Evolutionary conservation across 2,888 invertebrate genomes (phyloP).

Genomic region (Limnephilus auricula): DNA sequence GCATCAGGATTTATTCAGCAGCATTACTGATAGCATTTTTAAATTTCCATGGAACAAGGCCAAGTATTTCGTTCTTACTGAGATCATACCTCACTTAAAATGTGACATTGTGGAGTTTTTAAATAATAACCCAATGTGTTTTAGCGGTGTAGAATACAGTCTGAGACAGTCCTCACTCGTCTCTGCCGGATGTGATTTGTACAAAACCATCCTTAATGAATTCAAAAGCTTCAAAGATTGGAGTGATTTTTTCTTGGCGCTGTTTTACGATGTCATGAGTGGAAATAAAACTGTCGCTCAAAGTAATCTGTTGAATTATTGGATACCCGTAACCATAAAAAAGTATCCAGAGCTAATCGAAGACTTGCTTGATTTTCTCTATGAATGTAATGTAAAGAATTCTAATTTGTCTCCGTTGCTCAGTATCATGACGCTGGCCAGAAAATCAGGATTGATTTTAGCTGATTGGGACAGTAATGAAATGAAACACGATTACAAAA

Average conservation of each 20-base stretch:
- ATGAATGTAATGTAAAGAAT: slow-evolving; percentile 68
- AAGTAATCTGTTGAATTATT: slow-evolving; percentile 76
- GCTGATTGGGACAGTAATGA: slow-evolving; percentile 68
- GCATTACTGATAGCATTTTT: slow-evolving; percentile 71
- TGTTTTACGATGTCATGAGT: slow-evolving; percentile 70
- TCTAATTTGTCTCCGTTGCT: slow-evolving; percentile 70
- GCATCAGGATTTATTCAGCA: slow-evolving; percentile 68
- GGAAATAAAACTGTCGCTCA: slow-evolving; percentile 70
- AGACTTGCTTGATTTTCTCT: slow-evolving; percentile 68
- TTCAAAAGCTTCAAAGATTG: slow-evolving; percentile 73
- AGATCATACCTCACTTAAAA: slow-evolving; percentile 72
- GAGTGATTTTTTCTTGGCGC: slow-evolving; percentile 72
- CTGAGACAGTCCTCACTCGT: slow-evolving; percentile 77
- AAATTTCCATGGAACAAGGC: slow-evolving; percentile 79
- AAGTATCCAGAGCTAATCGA: slow-evolving; percentile 71
- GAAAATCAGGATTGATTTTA: slow-evolving; percentile 71
- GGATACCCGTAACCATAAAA: slow-evolving; percentile 75
- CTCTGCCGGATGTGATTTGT: slow-evolving; percentile 80
- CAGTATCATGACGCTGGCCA: slow-evolving; percentile 72
- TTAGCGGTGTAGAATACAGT: slow-evolving; percentile 72
- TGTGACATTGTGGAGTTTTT: slow-evolving; percentile 67
- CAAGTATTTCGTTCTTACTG: slow-evolving; percentile 78
- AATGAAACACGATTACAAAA: slow-evolving; percentile 50
- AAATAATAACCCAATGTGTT: slow-evolving; percentile 69
- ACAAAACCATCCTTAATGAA: slow-evolving; percentile 75